Percentiles rank a stretch among this genome's conserved stretches.
phyloP scores from a whole-genome alignment of 2,113 vertebrate species.

The Sarotherodon lohbergeri region DNA sequence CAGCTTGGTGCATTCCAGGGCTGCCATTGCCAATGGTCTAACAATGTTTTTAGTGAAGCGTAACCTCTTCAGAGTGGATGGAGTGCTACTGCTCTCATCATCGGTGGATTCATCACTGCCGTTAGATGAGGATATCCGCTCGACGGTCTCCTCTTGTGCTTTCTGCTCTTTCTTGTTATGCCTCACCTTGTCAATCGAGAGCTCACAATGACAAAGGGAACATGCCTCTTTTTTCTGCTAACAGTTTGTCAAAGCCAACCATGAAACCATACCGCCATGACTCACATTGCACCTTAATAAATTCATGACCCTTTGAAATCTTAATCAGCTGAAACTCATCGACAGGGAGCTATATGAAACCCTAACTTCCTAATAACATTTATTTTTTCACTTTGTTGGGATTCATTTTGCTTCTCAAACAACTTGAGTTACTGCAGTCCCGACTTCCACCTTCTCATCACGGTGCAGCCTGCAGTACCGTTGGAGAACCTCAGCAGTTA shows the following conservation, averaged over 20 bases:
- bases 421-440: neutral
- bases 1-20: neutral
- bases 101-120: neutral
- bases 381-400: accelerated
- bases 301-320: neutral
- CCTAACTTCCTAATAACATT: neutral
- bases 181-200: neutral
- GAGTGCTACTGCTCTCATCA: neutral
- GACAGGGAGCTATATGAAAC: neutral
- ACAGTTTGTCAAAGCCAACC: neutral
- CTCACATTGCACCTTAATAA: neutral
- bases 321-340: neutral
- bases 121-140: neutral
- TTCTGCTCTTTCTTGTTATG: neutral
- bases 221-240: neutral
- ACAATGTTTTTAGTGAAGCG: neutral
- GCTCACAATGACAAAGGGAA: neutral
- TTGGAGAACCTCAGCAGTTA: neutral
- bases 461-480: neutral
- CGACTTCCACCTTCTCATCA: neutral
- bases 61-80: neutral
- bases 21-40: neutral
- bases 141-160: neutral
- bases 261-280: neutral
- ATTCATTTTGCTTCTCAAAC: neutral